A percentile compares a stretch with the other conserved stretches of the same genome.
These are phyloP conservation scores for Chrysolina americana DNA, from an alignment of 2,888 invertebrate species.

Conservation along the genomic window DNA sequence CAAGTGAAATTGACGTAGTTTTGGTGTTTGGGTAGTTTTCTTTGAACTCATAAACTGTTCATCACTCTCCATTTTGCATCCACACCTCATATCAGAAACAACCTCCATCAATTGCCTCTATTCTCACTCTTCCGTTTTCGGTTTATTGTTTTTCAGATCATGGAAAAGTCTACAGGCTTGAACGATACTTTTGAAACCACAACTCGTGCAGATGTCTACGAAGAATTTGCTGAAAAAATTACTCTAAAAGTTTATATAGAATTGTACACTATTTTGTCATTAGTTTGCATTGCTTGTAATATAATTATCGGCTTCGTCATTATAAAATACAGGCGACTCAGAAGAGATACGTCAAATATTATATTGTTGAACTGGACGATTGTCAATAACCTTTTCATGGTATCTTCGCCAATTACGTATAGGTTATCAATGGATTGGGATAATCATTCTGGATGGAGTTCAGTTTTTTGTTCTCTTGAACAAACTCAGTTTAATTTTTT, in stretches of 20 bases:
- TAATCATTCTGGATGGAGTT: background rate
- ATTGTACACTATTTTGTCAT: constrained; percentile 34
- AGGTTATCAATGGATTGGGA: constrained; percentile 26
- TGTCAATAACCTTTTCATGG: constrained; percentile 38
- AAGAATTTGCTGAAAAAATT: background rate
- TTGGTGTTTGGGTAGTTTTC: no score
- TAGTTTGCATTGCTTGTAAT: constrained; percentile 39
- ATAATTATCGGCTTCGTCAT: constrained; percentile 43
- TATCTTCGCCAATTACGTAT: constrained; percentile 31
- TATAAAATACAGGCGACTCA: constrained; percentile 42
- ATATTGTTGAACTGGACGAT: constrained; percentile 45
- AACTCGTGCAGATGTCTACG: background rate
- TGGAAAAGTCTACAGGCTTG: constrained; percentile 9
- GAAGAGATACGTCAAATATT: constrained; percentile 43
- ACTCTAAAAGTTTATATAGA: constrained; percentile 31
- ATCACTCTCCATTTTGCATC: background rate
- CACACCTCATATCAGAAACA: background rate
- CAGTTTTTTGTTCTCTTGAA: constrained; percentile 33
- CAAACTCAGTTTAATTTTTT: constrained; percentile 36
- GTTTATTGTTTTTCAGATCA: constrained; percentile 30
- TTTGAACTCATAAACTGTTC: no score
- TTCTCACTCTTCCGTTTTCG: background rate
- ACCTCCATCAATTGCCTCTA: background rate
- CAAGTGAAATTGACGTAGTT: no score
- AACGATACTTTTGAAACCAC: constrained; percentile 7